A percentile compares a stretch with the other conserved stretches of the same genome.
phyloP scores from a whole-genome alignment of 2,113 vertebrate species.

The Peromyscus leucopus region DNA sequence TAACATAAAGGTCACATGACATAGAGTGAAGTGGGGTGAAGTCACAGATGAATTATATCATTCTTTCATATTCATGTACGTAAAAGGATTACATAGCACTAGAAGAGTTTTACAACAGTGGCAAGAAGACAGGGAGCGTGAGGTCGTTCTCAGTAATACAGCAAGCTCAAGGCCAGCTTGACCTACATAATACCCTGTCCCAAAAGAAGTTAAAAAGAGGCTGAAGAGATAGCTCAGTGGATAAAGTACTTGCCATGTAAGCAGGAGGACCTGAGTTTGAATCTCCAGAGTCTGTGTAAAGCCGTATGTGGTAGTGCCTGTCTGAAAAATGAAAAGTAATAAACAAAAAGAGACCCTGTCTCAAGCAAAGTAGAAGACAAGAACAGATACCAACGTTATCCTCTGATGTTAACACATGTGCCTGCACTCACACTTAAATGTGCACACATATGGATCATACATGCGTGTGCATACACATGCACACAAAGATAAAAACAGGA shows the following conservation, averaged over 20 bases:
- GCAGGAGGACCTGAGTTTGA: neutral
- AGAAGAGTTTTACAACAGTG: neutral
- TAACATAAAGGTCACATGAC: neutral
- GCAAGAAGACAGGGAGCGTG: neutral
- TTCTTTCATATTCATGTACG: conserved; percentile 16
- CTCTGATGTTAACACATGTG: neutral
- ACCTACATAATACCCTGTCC: neutral
- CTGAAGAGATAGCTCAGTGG: neutral
- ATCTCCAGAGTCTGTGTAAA: neutral
- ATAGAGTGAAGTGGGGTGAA: neutral
- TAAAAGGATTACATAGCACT: conserved; percentile 14
- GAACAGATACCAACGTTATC: neutral
- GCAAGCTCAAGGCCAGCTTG: neutral
- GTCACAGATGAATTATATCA: conserved; percentile 26
- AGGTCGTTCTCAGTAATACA: neutral
- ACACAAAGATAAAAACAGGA: neutral
- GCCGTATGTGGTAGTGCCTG: neutral
- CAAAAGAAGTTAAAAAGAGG: neutral
- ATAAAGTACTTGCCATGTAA: neutral
- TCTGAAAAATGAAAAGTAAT: neutral
- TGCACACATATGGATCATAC: neutral
- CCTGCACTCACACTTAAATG: neutral
- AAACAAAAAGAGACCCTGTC: neutral
- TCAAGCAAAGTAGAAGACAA: neutral
- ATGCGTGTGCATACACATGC: neutral